phyloP scores from a whole-genome alignment of 2,888 invertebrate genomes.

The Crioceris asparagi region DNA sequence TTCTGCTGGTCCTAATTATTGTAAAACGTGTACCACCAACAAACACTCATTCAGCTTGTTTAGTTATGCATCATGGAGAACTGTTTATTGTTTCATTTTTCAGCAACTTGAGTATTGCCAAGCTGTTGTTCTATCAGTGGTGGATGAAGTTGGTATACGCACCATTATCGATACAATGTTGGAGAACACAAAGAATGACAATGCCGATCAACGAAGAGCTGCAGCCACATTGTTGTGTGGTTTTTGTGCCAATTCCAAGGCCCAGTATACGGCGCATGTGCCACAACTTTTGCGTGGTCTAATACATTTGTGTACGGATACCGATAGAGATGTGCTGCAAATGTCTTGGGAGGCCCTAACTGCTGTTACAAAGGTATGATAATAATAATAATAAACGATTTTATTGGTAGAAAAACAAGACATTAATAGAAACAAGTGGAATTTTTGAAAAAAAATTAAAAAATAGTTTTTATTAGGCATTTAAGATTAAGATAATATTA shows the following conservation, averaged over 20 bases:
- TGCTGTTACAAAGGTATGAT: constrained; percentile 67
- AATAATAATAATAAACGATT: too few species aligned
- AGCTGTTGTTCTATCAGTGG: constrained; percentile 83
- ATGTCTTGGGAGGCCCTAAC: constrained; percentile 87
- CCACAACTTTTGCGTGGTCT: constrained; percentile 81
- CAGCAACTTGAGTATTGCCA: constrained; percentile 86
- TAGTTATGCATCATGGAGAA: too few species aligned
- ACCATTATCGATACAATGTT: constrained; percentile 80
- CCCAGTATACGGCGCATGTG: constrained; percentile 78
- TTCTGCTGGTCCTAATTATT: too few species aligned
- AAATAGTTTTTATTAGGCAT: too few species aligned
- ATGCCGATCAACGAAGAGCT: constrained; percentile 58
- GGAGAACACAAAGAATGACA: constrained; percentile 58
- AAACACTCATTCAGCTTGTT: too few species aligned
- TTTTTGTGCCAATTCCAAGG: constrained; percentile 82
- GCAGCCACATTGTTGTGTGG: constrained; percentile 80
- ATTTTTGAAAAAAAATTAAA: too few species aligned
- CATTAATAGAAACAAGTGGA: too few species aligned
- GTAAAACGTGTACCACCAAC: too few species aligned
- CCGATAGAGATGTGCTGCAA: constrained; percentile 68
- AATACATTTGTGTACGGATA: constrained; percentile 72
- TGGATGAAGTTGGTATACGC: constrained; percentile 77
- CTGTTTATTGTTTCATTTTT: constrained; percentile 6
- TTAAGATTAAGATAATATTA: too few species aligned
- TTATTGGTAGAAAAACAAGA: too few species aligned